phyloP scores from a whole-genome alignment of 2,797 vertebrate species.

The Hafferia zeledoni region DNA sequence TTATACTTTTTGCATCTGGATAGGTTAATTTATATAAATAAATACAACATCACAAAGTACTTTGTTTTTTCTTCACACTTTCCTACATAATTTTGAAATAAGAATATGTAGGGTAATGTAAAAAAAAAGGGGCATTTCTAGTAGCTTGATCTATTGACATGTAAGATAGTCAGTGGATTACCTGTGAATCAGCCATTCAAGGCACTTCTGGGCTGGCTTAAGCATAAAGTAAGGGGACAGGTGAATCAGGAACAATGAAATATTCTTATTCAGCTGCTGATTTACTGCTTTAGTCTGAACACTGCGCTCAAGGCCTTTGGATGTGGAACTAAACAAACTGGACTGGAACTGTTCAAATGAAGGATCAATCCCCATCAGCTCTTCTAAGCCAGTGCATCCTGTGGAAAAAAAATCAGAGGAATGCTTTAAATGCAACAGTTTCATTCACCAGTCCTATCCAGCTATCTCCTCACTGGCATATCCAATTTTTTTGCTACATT shows the following conservation, averaged over 20 bases:
- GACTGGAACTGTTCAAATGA: constrained; percentile 87
- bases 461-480: background rate
- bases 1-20: background rate
- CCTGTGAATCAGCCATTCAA: constrained; percentile 97
- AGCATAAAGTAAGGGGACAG: constrained; percentile 95
- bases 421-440: background rate
- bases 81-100: background rate
- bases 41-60: background rate
- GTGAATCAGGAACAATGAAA: constrained; percentile 89
- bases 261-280: constrained; percentile 84
- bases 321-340: constrained; percentile 86
- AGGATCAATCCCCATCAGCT: constrained; percentile 90
- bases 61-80: background rate
- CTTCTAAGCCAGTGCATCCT: constrained; percentile 96
- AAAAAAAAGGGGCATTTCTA: background rate
- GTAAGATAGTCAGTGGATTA: constrained; percentile 50
- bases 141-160: background rate
- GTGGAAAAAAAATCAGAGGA: background rate
- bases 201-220: constrained; percentile 94
- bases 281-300: constrained; percentile 92
- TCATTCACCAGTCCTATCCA: background rate
- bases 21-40: background rate
- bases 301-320: constrained; percentile 88
- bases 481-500: background rate
- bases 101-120: background rate